A percentile compares a stretch with the other conserved stretches of the same genome.
These are phyloP conservation scores for Neomicropteryx cornuta DNA, from an alignment of 1,140 invertebrate genomes.

Conservation along the genomic window DNA sequence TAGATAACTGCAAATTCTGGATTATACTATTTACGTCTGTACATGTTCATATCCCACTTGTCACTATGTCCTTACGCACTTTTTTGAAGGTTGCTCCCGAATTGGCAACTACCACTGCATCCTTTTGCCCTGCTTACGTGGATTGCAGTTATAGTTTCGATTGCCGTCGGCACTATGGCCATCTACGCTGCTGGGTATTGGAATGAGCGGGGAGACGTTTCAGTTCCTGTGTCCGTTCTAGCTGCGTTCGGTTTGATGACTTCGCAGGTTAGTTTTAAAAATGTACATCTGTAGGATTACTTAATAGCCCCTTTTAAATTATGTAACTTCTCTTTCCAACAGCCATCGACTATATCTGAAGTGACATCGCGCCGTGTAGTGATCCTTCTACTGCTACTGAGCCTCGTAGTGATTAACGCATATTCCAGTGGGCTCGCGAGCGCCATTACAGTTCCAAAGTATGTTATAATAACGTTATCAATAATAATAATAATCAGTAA, in stretches of 20 bases:
- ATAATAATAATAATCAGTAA: no score
- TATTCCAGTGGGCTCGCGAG: conserved; percentile 43
- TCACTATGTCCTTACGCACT: neutral
- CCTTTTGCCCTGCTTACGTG: conserved; percentile 29
- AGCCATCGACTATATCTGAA: conserved; percentile 17
- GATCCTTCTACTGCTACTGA: conserved; percentile 31
- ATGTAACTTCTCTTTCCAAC: conserved; percentile 12
- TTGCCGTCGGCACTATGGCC: conserved; percentile 23
- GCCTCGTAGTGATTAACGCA: conserved; percentile 36
- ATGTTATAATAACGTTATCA: conserved; percentile 15
- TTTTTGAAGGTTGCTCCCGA: conserved; percentile 23
- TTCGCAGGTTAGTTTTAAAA: conserved; percentile 23
- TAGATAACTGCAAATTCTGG: no score
- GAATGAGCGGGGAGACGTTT: no score
- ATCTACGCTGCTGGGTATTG: conserved; percentile 24
- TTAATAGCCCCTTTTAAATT: neutral
- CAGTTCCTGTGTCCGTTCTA: no score
- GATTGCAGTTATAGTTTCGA: conserved; percentile 22
- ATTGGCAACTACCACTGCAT: conserved; percentile 30
- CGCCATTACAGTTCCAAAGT: conserved; percentile 43
- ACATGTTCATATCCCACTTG: no score
- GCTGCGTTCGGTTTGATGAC: conserved; percentile 32
- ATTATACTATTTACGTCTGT: no score
- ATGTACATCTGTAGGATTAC: neutral
- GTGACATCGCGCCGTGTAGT: conserved; percentile 22